Evolutionary conservation across 1,140 invertebrate genomes (phyloP), one percentile per base, ranked within the genome.

Genomic region (Thaumatotibia leucotreta): DNA sequence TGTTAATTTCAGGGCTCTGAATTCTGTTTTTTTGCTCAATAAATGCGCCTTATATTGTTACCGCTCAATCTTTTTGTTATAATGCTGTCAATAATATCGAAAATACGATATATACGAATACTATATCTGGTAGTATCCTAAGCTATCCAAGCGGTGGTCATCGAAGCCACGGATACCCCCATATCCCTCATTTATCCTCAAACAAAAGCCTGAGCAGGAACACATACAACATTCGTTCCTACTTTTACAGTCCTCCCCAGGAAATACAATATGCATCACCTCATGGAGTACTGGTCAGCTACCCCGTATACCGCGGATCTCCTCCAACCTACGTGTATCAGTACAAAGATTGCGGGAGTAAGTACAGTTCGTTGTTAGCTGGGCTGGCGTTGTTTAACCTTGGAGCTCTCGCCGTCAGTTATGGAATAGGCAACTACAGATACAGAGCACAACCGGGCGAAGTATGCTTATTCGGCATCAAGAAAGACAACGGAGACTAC

Each of bases 301-400:
- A 88, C 62, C 88, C 88, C 33, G 88, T 90, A 0, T 90, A 88
- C 24, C 85, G 65, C 3, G 80, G 83, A 14, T 62, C 72, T 0
- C 85, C 86, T 20, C 88, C 88, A 4, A 84, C 80, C 17, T 90
- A 90, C 65, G 85, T 90, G 0, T 90, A 90, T 29, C 72, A 90
- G 61, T 86, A 86, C 64, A 83, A 84, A 66, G 78, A 88, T 65
- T 90, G 86, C 0, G 86, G 83, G 39, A 90, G 86, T 63, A 90
- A 87, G 74, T 90, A 90, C 52, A 82, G 88, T 27, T 86, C 84
- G 3, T 58, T 90, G 35, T 68, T 90, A 39, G 80, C 88, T 61
- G 88, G 88, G 20, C 69, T 91, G 11, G 85, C 86, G 2, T 68
- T 91, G 10, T 63, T 91, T 3, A 91, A 91, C 62, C 83, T 91